Conservation (phyloP, 2,888 invertebrate genomes). For the Drosophila dives region DNA sequence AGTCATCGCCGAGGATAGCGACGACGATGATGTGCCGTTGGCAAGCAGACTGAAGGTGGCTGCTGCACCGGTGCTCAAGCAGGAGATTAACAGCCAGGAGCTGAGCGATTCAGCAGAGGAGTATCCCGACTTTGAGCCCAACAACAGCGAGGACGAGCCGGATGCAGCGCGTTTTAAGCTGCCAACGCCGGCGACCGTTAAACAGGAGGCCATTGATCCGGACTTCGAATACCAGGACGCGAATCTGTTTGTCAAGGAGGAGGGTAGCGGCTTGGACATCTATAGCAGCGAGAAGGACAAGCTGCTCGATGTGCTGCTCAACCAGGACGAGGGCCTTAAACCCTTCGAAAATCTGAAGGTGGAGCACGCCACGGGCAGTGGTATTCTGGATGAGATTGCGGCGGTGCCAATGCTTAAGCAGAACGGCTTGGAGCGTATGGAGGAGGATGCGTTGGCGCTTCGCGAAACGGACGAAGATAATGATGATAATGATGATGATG, state of each 20-base stretch:
- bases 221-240: constrained; percentile 74
- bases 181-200: constrained; percentile 59
- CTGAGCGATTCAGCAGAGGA: constrained; percentile 75
- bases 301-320: constrained; percentile 75
- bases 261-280: constrained; percentile 66
- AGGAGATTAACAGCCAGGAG: constrained; percentile 47
- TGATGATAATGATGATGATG: constrained; percentile 30
- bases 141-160: constrained; percentile 67
- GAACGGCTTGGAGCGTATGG: constrained; percentile 52
- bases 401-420: constrained; percentile 70
- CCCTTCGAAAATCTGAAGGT: constrained; percentile 73
- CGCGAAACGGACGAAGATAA: constrained; percentile 48
- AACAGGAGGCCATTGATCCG: constrained; percentile 66
- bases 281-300: constrained; percentile 81
- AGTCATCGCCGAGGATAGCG: constrained; percentile 44
- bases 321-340: constrained; percentile 61
- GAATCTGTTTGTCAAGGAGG: constrained; percentile 73
- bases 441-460: constrained; percentile 74
- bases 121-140: constrained; percentile 74
- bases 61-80: constrained; percentile 48
- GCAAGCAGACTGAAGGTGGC: constrained; percentile 58
- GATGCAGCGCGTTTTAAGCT: constrained; percentile 57
- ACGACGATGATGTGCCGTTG: constrained; percentile 69
- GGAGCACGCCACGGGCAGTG: constrained; percentile 57
- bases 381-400: constrained; percentile 78